Conservation (phyloP, 2,888 invertebrate species). For the Caradrina clavipalpis region DNA sequence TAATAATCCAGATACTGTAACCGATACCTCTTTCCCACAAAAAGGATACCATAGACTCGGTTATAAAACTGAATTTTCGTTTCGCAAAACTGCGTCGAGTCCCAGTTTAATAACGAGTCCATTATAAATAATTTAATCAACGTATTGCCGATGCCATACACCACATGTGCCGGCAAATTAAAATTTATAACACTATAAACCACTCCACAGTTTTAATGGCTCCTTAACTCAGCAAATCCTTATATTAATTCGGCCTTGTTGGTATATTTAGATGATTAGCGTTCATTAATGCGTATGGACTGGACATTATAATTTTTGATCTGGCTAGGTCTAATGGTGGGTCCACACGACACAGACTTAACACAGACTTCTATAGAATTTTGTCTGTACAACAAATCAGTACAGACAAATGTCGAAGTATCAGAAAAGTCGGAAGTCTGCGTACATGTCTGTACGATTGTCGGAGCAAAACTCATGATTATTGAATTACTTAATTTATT, state of each 20-base stretch:
- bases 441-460: too few relatives aligned
- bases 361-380: too few relatives aligned
- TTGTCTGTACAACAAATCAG: too few relatives aligned
- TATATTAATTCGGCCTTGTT: slow-evolving; percentile 86
- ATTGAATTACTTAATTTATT: too few relatives aligned
- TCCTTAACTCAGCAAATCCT: slow-evolving; percentile 79
- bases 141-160: slow-evolving; percentile 61
- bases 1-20: slow-evolving; percentile 19
- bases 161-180: slow-evolving; percentile 70
- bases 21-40: slow-evolving; percentile 9
- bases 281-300: slow-evolving; percentile 70
- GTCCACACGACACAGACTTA: too few relatives aligned
- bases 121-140: slow-evolving; percentile 68
- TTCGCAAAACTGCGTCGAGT: slow-evolving; percentile 40
- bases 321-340: slow-evolving; percentile 39
- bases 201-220: slow-evolving; percentile 72
- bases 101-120: slow-evolving; percentile 53
- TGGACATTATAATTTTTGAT: slow-evolving; percentile 55
- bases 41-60: slow-evolving; percentile 20
- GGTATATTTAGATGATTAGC: slow-evolving; percentile 83
- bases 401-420: too few relatives aligned
- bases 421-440: too few relatives aligned
- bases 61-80: slow-evolving; percentile 43
- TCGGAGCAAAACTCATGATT: too few relatives aligned
- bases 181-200: slow-evolving; percentile 77